A percentile compares a stretch with the other conserved stretches of the same genome.
These are phyloP conservation scores for Plebejus melissa DNA, from an alignment of 2,888 invertebrate species.

Conservation along the genomic window DNA sequence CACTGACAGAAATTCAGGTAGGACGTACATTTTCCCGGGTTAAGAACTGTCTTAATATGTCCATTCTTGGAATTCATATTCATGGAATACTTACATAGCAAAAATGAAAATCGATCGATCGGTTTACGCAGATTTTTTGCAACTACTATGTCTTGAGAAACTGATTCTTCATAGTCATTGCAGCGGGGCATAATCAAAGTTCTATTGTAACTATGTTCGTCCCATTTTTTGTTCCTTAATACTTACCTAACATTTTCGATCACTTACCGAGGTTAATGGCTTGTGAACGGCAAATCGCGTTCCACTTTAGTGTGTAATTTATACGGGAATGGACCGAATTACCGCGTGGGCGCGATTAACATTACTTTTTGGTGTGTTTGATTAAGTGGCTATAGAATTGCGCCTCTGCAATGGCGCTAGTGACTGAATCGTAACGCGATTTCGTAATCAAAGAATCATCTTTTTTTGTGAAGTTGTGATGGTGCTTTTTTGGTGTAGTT, in stretches of 20 bases:
- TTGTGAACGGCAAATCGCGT: conserved; percentile 7
- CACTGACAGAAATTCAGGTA: too few species aligned
- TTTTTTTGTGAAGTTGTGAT: background rate
- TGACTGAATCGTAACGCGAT: background rate
- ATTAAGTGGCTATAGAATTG: background rate
- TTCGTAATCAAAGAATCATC: background rate
- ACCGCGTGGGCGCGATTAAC: conserved; percentile 3
- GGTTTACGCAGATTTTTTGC: background rate
- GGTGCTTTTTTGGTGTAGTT: background rate
- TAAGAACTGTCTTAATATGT: too few species aligned
- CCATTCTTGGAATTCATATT: too few species aligned
- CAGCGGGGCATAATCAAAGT: background rate
- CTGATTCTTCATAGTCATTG: background rate
- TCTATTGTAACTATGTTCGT: background rate
- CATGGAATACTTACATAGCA: too few species aligned
- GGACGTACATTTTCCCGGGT: too few species aligned
- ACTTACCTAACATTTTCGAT: conserved; percentile 5
- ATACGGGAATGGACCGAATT: conserved; percentile 2
- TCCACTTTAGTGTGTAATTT: conserved; percentile 20
- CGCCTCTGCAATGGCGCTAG: conserved; percentile 10
- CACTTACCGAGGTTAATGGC: conserved; percentile 21
- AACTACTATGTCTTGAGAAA: background rate
- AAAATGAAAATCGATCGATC: too few species aligned
- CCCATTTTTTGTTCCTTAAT: background rate
- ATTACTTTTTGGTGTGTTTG: conserved; percentile 3